A percentile compares a stretch with the other conserved stretches of the same genome.
Conservation (phyloP, 2,797 vertebrate species). For the Coregonus suidteri region DNA sequence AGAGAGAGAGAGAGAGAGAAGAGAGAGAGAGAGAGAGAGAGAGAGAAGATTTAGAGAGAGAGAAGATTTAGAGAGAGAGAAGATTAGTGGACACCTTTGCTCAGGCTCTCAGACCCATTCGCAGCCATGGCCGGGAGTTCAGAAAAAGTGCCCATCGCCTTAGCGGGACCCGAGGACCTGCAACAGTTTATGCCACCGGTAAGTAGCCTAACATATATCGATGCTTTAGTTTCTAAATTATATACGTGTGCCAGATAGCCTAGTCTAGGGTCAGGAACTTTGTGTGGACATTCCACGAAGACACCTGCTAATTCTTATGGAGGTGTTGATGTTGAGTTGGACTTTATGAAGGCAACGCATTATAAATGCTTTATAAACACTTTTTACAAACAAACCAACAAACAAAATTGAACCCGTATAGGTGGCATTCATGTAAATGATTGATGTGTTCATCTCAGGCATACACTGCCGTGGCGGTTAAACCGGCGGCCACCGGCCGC, state of each 20-base stretch:
- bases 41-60: neutral
- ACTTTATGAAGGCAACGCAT: neutral
- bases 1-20: constrained; percentile 11
- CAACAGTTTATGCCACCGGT: constrained; percentile 87
- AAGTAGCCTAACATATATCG: constrained; percentile 61
- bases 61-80: neutral
- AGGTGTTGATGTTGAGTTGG: neutral
- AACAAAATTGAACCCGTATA: neutral
- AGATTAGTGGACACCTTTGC: neutral
- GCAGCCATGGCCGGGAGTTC: constrained; percentile 79
- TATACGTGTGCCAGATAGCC: neutral
- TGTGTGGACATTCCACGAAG: neutral
- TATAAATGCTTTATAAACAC: neutral
- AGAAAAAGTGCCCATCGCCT: constrained; percentile 88
- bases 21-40: neutral
- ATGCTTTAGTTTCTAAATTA: neutral
- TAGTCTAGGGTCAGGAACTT: neutral
- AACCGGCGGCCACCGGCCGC: constrained; percentile 76
- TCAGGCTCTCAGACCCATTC: constrained; percentile 59
- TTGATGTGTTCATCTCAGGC: constrained; percentile 67
- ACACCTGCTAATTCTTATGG: neutral
- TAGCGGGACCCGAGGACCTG: constrained; percentile 83
- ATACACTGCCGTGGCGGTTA: constrained; percentile 78
- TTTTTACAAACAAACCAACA: neutral
- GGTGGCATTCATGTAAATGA: neutral